phyloP scores from a whole-genome alignment of 2,888 invertebrate species.

The Perithous albicinctus region DNA sequence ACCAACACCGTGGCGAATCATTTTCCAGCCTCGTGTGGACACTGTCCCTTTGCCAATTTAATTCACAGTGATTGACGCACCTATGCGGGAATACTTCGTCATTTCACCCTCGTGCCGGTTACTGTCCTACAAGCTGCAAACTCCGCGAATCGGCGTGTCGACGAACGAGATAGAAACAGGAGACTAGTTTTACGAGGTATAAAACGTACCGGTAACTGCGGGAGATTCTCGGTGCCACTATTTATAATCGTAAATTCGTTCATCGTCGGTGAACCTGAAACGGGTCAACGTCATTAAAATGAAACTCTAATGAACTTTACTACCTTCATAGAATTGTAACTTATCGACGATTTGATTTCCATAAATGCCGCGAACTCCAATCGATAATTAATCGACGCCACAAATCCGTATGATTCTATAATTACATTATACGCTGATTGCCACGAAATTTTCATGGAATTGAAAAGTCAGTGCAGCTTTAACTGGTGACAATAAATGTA shows the following conservation, averaged over 20 bases:
- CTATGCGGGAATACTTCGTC: conserved; percentile 14
- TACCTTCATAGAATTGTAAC: background rate
- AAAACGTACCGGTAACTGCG: background rate
- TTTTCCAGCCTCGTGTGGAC: conserved; percentile 13
- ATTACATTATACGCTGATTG: background rate
- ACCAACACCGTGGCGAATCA: conserved; percentile 3
- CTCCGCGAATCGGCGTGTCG: background rate
- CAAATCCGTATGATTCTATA: background rate
- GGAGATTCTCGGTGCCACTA: background rate
- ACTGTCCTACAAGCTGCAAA: conserved; percentile 6
- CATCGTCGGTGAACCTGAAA: conserved; percentile 2
- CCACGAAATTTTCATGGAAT: background rate
- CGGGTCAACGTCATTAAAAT: background rate
- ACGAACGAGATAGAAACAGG: background rate
- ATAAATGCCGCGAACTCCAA: background rate
- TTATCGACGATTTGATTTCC: conserved; percentile 2
- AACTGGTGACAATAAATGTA: too few species aligned
- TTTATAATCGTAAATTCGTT: conserved; percentile 21
- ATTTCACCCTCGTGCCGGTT: conserved; percentile 14
- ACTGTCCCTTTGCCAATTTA: conserved; percentile 37
- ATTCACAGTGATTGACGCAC: conserved; percentile 29
- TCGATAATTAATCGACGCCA: background rate
- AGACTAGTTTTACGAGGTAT: conserved; percentile 25
- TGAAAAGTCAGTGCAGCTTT: too few species aligned
- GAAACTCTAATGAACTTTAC: background rate